These are phyloP conservation scores for Aporophyla lueneburgensis DNA, from an alignment of 2,888 invertebrate species.

Conservation along the genomic window DNA sequence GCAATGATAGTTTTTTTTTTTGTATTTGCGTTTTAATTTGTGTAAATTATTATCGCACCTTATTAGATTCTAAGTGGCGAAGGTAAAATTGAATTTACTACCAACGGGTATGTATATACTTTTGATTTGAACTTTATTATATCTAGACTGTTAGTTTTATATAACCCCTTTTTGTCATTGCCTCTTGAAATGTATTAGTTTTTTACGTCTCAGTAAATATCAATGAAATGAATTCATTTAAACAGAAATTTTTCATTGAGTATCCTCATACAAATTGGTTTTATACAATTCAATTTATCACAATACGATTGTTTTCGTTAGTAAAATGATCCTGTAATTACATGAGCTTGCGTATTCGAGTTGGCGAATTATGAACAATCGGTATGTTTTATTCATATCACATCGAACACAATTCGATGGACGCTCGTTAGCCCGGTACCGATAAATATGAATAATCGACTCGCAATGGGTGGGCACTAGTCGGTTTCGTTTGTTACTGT, in stretches of 20 bases:
- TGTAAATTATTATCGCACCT: slow-evolving; percentile 29
- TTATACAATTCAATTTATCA: slow-evolving; percentile 36
- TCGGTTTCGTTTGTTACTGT: slow-evolving; percentile 49
- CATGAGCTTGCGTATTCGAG: slow-evolving; percentile 39
- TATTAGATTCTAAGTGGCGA: slow-evolving; percentile 14
- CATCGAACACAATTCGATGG: slow-evolving; percentile 62
- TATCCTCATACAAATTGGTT: slow-evolving; percentile 36
- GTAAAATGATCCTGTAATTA: slow-evolving; percentile 52
- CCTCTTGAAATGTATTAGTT: background rate
- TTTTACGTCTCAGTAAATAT: slow-evolving; percentile 23
- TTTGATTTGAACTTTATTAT: background rate
- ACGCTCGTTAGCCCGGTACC: slow-evolving; percentile 63
- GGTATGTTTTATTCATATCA: slow-evolving; percentile 71
- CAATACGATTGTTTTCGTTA: slow-evolving; percentile 45
- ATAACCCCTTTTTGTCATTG: background rate
- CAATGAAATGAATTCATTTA: slow-evolving; percentile 12
- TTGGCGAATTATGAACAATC: slow-evolving; percentile 61
- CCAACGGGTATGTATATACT: background rate
- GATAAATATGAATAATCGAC: slow-evolving; percentile 65
- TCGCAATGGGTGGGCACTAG: slow-evolving; percentile 54
- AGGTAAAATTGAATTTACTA: slow-evolving; percentile 3
- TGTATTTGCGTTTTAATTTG: slow-evolving; percentile 19
- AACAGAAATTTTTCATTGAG: slow-evolving; percentile 17
- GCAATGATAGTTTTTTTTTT: slow-evolving; percentile 24
- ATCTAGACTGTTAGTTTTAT: background rate